Evolutionary conservation across 1,140 invertebrate genomes (phyloP).

Genomic region (Doryteuthis pealeii): DNA sequence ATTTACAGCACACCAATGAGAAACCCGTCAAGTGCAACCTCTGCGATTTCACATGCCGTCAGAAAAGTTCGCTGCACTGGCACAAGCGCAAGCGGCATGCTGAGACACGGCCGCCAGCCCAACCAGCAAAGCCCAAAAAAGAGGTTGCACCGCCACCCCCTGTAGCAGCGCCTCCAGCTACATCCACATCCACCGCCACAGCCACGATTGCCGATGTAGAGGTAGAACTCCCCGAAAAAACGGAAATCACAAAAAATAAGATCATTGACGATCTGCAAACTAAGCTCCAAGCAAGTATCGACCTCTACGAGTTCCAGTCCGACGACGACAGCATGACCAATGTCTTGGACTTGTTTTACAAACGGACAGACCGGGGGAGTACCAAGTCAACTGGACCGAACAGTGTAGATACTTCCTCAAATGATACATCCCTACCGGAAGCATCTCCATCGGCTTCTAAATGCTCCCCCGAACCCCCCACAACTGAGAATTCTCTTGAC

Average conservation of each 20-base stretch:
- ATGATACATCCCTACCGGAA: constrained; percentile 11
- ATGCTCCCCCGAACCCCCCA: constrained; percentile 23
- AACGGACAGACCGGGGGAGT: background rate
- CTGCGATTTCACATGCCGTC: constrained; percentile 49
- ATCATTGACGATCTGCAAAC: background rate
- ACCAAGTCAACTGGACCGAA: background rate
- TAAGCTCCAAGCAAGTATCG: constrained; percentile 18
- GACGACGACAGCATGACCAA: constrained; percentile 45
- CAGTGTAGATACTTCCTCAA: background rate
- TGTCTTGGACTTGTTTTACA: constrained; percentile 11
- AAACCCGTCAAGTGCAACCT: constrained; percentile 79
- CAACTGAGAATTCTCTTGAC: constrained; percentile 15
- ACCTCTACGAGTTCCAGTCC: constrained; percentile 48
- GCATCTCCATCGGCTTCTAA: constrained; percentile 16
- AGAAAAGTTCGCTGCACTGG: constrained; percentile 49
- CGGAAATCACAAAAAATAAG: background rate
- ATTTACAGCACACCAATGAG: constrained; percentile 79
- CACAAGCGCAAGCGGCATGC: constrained; percentile 45
- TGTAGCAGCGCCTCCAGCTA: background rate
- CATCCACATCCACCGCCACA: background rate
- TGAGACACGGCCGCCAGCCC: background rate
- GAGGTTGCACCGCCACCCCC: background rate
- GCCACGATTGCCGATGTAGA: background rate
- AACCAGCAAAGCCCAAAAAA: background rate
- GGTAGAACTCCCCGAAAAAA: background rate